A percentile compares a stretch with the other conserved stretches of the same genome.
phyloP scores from a whole-genome alignment of 1,140 invertebrate genomes.

The Kradibia gibbosae region DNA sequence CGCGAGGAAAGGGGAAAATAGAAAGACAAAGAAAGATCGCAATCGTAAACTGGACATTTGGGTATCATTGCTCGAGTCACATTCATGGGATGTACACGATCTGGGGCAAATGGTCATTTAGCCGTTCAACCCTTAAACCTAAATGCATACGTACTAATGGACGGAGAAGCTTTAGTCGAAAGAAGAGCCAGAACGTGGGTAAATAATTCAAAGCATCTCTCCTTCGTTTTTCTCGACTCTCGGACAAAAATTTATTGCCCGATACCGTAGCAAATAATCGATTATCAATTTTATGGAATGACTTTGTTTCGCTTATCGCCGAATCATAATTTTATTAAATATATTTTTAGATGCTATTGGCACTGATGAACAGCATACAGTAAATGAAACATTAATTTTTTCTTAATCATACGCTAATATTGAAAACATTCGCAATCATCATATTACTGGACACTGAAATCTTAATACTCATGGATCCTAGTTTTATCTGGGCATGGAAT shows the following conservation, averaged over 20 bases:
- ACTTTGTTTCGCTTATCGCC: background rate
- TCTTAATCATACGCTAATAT: background rate
- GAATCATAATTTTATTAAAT: background rate
- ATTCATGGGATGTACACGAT: slow-evolving; percentile 60
- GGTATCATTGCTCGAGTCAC: slow-evolving; percentile 55
- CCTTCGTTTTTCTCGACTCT: slow-evolving; percentile 30
- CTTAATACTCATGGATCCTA: background rate
- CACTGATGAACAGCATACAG: background rate
- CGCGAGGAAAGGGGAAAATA: background rate
- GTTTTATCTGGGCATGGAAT: no score
- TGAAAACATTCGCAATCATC: background rate
- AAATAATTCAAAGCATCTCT: slow-evolving; percentile 50
- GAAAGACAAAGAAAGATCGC: slow-evolving; percentile 47
- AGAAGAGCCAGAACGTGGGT: background rate
- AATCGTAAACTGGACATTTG: slow-evolving; percentile 63
- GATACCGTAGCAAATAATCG: slow-evolving; percentile 29
- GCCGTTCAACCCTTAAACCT: slow-evolving; percentile 51
- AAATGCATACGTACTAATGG: slow-evolving; percentile 17
- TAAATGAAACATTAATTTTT: slow-evolving; percentile 17
- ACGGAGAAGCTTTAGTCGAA: slow-evolving; percentile 11
- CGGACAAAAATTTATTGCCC: slow-evolving; percentile 48
- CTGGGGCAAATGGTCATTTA: slow-evolving; percentile 63
- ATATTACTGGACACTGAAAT: background rate
- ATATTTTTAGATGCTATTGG: no score
- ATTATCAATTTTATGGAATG: slow-evolving; percentile 46